Evolutionary conservation across 1,140 invertebrate species (phyloP).

Genomic region (Contarinia nasturtii): DNA sequence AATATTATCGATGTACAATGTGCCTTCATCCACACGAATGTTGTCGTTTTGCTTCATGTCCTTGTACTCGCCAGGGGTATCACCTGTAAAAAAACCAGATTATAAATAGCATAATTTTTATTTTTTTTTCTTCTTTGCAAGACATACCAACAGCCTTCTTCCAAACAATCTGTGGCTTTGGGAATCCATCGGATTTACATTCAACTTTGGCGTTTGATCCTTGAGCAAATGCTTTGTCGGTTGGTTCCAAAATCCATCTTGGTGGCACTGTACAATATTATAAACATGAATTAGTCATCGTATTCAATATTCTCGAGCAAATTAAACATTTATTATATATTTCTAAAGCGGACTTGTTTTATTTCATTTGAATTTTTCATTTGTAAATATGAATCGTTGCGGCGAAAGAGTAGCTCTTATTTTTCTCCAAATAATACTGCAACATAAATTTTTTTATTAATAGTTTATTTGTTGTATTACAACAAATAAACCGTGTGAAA

Average conservation of each 20-base stretch:
- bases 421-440: no score
- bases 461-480: no score
- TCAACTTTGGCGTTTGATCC: conserved; percentile 80
- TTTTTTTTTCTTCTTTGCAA: not conserved
- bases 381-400: no score
- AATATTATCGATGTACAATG: conserved; percentile 70
- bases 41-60: conserved; percentile 77
- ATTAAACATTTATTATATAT: not conserved
- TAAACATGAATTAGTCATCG: not conserved
- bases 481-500: no score
- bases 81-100: conserved; percentile 39
- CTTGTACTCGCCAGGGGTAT: conserved; percentile 78
- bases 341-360: not conserved
- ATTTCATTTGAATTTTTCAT: no score
- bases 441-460: no score
- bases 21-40: conserved; percentile 80
- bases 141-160: conserved; percentile 76
- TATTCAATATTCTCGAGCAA: not conserved
- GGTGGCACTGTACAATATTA: conserved; percentile 57
- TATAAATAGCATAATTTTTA: not conserved
- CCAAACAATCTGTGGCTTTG: conserved; percentile 83
- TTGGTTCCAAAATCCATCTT: conserved; percentile 88
- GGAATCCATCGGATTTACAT: conserved; percentile 91
- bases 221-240: conserved; percentile 87
- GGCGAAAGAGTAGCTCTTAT: no score